Percentiles rank a stretch among this genome's conserved stretches.
Conservation (phyloP, 2,797 vertebrate genomes). For the Jordanella pulchra region DNA sequence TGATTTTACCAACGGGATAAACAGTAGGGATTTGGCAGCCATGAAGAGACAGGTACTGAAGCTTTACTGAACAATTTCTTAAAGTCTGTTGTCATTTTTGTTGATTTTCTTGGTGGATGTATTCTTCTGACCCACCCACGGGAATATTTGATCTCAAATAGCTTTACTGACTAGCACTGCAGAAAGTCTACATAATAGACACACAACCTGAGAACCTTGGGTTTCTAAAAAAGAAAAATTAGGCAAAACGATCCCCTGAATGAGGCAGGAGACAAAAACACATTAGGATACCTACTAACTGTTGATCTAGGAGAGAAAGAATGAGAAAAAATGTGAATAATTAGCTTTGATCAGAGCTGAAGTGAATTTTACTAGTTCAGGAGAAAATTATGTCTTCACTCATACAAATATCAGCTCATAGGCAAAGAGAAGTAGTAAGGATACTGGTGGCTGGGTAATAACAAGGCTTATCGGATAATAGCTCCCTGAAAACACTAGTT, state of each 20-base stretch:
- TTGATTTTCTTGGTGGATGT: not conserved
- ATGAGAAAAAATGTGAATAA: not conserved
- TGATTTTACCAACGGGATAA: not conserved
- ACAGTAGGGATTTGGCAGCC: too few species aligned
- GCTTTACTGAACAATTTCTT: too few species aligned
- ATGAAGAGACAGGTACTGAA: too few species aligned
- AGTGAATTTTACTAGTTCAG: not conserved
- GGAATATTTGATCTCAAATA: not conserved
- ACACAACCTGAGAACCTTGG: not conserved
- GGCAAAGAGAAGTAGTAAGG: not conserved
- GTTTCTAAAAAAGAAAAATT: not conserved
- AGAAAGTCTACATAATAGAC: not conserved
- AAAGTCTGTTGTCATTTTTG: too few species aligned
- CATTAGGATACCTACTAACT: too few species aligned
- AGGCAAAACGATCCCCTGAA: not conserved
- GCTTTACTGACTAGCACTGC: not conserved
- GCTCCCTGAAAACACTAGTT: not conserved
- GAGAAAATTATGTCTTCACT: not conserved
- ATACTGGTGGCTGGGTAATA: not conserved
- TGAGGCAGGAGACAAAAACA: not conserved
- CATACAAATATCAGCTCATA: not conserved
- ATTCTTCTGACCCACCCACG: not conserved
- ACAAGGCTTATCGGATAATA: not conserved
- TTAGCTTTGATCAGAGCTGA: not conserved
- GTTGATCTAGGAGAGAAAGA: not conserved